Percentiles rank a stretch among this genome's conserved stretches.
Evolutionary conservation across 2,113 vertebrate species (phyloP).

Genomic region (Apistogramma diplotaenia): DNA sequence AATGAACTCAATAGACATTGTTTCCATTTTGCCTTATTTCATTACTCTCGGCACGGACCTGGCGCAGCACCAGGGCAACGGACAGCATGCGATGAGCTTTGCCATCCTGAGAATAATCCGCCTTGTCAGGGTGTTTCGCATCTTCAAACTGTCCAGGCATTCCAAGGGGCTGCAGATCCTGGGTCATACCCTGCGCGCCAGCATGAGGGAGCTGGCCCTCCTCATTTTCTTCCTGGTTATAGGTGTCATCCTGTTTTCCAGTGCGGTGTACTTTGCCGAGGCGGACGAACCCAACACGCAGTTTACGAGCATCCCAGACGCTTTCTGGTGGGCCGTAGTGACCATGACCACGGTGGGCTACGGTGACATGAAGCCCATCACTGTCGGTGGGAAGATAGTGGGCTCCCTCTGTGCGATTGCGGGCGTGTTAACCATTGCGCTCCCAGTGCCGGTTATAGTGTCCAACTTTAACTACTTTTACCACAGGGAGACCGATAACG

Average conservation of each 20-base stretch:
- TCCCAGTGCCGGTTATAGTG: slow-evolving; percentile 98
- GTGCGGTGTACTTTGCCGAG: slow-evolving; percentile 97
- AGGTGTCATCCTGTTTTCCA: slow-evolving; percentile 97
- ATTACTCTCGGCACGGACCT: slow-evolving; percentile 97
- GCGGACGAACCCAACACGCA: slow-evolving; percentile 94
- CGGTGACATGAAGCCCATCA: slow-evolving; percentile 99
- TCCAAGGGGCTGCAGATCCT: slow-evolving; percentile 99
- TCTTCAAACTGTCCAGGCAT: slow-evolving; percentile 97
- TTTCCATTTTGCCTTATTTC: slow-evolving; percentile 99
- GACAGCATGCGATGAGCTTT: slow-evolving; percentile 97
- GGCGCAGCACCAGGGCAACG: slow-evolving; percentile 87
- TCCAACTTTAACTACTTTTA: slow-evolving; percentile 99
- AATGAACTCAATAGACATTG: slow-evolving; percentile 99
- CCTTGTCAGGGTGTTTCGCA: slow-evolving; percentile 95
- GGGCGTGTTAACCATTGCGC: slow-evolving; percentile 96
- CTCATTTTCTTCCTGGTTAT: slow-evolving; percentile 99
- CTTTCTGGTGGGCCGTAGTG: slow-evolving; percentile 99
- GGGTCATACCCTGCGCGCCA: slow-evolving; percentile 94
- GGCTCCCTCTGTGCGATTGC: slow-evolving; percentile 98
- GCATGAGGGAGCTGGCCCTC: slow-evolving; percentile 96
- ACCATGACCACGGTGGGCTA: slow-evolving; percentile 99
- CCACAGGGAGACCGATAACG: slow-evolving; percentile 95
- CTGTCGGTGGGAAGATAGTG: slow-evolving; percentile 97
- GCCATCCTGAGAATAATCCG: slow-evolving; percentile 97
- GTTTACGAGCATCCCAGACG: slow-evolving; percentile 98